Base-by-base conservation (phyloP, 2,888 invertebrate genomes). In the Macrophya annulata region DNA sequence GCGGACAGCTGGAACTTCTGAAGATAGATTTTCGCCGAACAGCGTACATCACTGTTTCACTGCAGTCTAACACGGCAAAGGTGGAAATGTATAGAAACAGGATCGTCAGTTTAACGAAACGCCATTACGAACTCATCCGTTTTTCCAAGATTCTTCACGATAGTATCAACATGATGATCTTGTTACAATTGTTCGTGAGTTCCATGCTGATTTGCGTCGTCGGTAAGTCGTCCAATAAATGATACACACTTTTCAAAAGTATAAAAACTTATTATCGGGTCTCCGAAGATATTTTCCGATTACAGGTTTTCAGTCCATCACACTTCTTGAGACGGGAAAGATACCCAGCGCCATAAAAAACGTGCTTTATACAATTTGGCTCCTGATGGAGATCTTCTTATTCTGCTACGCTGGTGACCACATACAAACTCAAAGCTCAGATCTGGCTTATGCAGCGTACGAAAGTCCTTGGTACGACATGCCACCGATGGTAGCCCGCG, bases 1-100 rank as follows among this genome's bases (percentile, higher is more conserved):
- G 93, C 82, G 93, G 91, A 5, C 93, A 93, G 59, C 88, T 93
- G 31, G 90, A 92, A 71, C 85, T 92, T 62, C 86, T 93, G 0
- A 89, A 89, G 68, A 86, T 84, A 12, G 88, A 90, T 82, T 87
- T 90, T 31, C 48, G 86, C 2, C 85, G 88, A 12, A 87, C 89
- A 31, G 87, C 85, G 0, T 74, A 1, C 8, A 81, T n/a, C 21
- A 43, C 86, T 2, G 51, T 74, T 10, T 8, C 45, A 0, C n/a
- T 21, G 17, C 87, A 87, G 6, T 71, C 79, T 12, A 84, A 71
- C 55, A 15, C 21, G 0, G 82, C 82, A 51, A 74, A 89, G 37
- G 59, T 25, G 6, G 48, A 71, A 37, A 77, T 88, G 9, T 40
- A 21, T 76, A 85, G 74, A 17, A 77, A 31, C 31, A 37, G 55